Percentiles rank a stretch among this genome's conserved stretches.
phyloP scores from a whole-genome alignment of 1,140 invertebrate species.

The Papilio machaon region DNA sequence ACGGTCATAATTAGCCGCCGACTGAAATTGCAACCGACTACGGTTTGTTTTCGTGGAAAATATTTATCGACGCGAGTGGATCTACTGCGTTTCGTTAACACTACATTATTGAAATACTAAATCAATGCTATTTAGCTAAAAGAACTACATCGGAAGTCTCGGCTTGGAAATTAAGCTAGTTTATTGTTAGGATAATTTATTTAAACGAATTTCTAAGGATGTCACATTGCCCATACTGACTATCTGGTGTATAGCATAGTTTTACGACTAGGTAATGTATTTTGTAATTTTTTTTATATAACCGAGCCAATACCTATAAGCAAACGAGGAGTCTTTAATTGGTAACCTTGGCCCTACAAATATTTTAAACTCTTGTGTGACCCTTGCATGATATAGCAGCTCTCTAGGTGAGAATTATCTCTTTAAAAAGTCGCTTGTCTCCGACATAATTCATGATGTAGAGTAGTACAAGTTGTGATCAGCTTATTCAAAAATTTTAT shows the following conservation, averaged over 20 bases:
- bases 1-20: slow-evolving; percentile 53
- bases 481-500: no score
- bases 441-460: no score
- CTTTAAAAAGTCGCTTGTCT: no score
- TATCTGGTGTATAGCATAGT: background rate
- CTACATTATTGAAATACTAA: slow-evolving; percentile 17
- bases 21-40: slow-evolving; percentile 55
- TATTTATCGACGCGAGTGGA: slow-evolving; percentile 39
- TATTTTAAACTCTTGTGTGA: no score
- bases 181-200: background rate
- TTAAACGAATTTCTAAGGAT: background rate
- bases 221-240: background rate
- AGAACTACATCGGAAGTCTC: background rate
- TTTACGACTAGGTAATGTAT: background rate
- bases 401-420: no score
- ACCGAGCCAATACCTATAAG: no score
- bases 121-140: background rate
- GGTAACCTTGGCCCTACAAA: no score
- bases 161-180: background rate
- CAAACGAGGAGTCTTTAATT: no score
- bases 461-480: no score
- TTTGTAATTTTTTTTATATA: no score
- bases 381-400: no score
- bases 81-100: slow-evolving; percentile 20
- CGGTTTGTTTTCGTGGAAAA: slow-evolving; percentile 44